Conservation (phyloP, 1,140 invertebrate species). For the Palaemon carinicauda region DNA sequence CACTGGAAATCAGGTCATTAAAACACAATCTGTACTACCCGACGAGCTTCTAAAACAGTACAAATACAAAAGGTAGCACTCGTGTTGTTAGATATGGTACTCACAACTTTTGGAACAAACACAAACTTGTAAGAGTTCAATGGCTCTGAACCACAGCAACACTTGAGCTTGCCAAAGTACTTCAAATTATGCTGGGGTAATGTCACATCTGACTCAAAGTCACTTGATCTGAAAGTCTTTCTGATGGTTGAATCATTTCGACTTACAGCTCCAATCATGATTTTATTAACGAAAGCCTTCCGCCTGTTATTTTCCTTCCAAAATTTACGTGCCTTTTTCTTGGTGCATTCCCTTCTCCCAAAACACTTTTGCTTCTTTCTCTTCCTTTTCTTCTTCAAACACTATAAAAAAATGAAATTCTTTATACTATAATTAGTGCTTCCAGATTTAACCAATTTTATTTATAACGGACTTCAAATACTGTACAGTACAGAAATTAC, state of each 20-base stretch:
- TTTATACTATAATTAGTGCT: too few relatives aligned
- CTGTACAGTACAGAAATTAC: too few relatives aligned
- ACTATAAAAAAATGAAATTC: conserved; percentile 16
- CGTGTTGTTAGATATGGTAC: background rate
- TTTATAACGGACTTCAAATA: too few relatives aligned
- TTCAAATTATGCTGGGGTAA: background rate
- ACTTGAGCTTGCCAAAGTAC: conserved; percentile 5
- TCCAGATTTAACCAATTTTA: too few relatives aligned
- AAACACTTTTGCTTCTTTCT: background rate
- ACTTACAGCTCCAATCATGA: too few relatives aligned
- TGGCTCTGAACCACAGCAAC: conserved; percentile 23
- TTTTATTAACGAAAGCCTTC: too few relatives aligned
- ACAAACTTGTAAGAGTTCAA: conserved; percentile 2
- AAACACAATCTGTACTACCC: too few relatives aligned
- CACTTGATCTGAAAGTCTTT: too few relatives aligned
- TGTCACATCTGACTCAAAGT: background rate
- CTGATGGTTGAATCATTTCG: background rate
- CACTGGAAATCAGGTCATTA: too few relatives aligned
- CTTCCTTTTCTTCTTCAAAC: conserved; percentile 25
- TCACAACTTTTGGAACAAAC: conserved; percentile 36
- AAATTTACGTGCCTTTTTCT: background rate
- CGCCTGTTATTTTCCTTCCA: background rate
- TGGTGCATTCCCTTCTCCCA: background rate
- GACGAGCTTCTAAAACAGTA: too few relatives aligned
- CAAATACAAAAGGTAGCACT: background rate